Evolutionary conservation across 2,113 vertebrate genomes (phyloP), one percentile per base, ranked within the genome.

Genomic region (Rhineura floridana): DNA sequence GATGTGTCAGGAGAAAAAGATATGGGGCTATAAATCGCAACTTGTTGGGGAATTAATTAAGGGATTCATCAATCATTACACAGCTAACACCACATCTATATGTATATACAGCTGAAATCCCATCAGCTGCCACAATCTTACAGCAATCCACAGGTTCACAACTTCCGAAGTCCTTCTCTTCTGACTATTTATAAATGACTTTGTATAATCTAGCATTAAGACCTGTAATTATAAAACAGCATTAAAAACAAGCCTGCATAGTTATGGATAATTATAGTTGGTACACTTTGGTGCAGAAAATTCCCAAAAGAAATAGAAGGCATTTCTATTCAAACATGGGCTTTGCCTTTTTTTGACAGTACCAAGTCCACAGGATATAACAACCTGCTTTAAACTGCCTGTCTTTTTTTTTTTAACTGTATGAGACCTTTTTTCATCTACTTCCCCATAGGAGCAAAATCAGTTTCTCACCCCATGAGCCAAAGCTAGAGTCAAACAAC

Each of bases 331-430:
- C 92, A 92, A 96, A 91, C 39, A 52, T 83, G 75, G 75, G 93
- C 93, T 96, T 94, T 96, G 92, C 94, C 87, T 96, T 94, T 59
- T n/a, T 94, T 93, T 96, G 96, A 97, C 95, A 97, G 96, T 93
- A 95, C 91, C 90, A 93, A 96, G 94, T 96, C 96, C 95, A 95
- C 93, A 94, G 95, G 95, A 97, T 89, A 90, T 28, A 94, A 91
- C 92, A 82, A 91, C 95, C 96, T 95, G 94, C 96, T 96, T 96
- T 96, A 96, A 96, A 96, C 86, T 93, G 91, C 94, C 95, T 92
- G 94, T 96, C 95, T 81, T 39, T 92, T 94, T 96, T 90, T 95
- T 80, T 30, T 42, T n/a, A 94, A 96, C 95, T 94, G 91, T 89
- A 79, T 91, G 93, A 92, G 94, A 93, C 92, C 93, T 90, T 59